These are phyloP conservation scores for Dolichopus griseipennis DNA, from an alignment of 2,888 invertebrate species.

Conservation along the genomic window DNA sequence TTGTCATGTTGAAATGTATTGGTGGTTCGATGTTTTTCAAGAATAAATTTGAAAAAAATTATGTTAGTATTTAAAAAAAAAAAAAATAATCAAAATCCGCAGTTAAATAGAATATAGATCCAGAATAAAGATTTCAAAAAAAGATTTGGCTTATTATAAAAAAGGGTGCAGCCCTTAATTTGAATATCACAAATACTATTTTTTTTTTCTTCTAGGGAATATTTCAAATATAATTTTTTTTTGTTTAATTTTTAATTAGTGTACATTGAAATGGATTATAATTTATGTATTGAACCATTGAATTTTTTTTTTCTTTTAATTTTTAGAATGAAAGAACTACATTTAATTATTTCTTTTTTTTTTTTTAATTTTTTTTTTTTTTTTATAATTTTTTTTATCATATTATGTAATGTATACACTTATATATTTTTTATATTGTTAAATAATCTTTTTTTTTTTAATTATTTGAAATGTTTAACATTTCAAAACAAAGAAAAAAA, in stretches of 20 bases:
- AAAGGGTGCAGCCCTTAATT: no score
- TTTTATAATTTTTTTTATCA: background rate
- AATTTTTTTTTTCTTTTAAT: slow-evolving; percentile 17
- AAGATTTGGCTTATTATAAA: no score
- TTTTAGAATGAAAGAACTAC: slow-evolving; percentile 13
- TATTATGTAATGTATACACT: background rate
- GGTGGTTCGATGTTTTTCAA: no score
- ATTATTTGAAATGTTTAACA: slow-evolving; percentile 15
- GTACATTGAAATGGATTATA: background rate
- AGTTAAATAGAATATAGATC: no score
- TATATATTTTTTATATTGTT: background rate
- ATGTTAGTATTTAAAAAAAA: no score
- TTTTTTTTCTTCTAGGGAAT: background rate
- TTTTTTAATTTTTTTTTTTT: slow-evolving; percentile 17
- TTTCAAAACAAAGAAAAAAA: slow-evolving; percentile 15
- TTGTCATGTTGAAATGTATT: no score
- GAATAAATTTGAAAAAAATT: no score
- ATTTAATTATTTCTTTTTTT: slow-evolving; percentile 17
- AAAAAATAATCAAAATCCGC: no score
- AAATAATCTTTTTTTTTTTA: background rate
- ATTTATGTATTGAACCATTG: slow-evolving; percentile 12
- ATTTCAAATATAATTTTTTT: background rate
- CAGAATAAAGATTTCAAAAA: no score
- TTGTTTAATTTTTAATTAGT: background rate
- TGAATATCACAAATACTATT: background rate